Percentiles rank a stretch among this genome's conserved stretches.
Conservation (phyloP, 1,140 invertebrate species). For the Leptestheria dahalacensis region DNA sequence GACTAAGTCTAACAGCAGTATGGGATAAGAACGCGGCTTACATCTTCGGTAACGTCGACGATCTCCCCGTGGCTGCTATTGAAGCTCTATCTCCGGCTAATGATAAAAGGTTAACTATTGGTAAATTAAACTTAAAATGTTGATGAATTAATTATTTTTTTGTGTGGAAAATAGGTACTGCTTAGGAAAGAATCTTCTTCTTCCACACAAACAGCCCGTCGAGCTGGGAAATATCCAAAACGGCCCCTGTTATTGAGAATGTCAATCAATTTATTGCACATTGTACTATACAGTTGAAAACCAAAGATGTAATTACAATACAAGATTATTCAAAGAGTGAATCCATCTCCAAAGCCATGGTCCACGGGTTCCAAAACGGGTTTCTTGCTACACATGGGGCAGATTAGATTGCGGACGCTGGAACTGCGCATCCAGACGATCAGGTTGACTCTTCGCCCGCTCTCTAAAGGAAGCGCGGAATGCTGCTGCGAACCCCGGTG, state of each 20-base stretch:
- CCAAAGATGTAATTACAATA: not conserved
- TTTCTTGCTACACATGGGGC: constrained; percentile 30
- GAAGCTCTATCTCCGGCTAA: not conserved
- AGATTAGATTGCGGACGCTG: constrained; percentile 27
- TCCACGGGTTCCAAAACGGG: constrained; percentile 24
- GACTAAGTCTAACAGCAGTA: not conserved
- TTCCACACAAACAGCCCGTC: not conserved
- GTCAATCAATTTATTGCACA: not conserved
- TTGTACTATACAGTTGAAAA: not conserved
- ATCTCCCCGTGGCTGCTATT: not conserved
- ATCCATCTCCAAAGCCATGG: constrained; percentile 29
- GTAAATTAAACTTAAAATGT: too few species aligned
- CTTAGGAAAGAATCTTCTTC: not conserved
- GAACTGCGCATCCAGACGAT: constrained; percentile 34
- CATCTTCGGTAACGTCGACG: not conserved
- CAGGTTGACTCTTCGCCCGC: constrained; percentile 28
- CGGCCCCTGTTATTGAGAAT: not conserved
- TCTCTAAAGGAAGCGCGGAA: constrained; percentile 27
- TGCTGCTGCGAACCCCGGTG: constrained; percentile 32
- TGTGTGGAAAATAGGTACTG: not conserved
- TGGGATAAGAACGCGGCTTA: not conserved
- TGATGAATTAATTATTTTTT: too few species aligned
- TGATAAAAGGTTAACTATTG: not conserved
- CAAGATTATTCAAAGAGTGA: constrained; percentile 20
- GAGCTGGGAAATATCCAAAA: not conserved